phyloP scores from a whole-genome alignment of 1,140 invertebrate species.

The Leguminivora glycinivorella region DNA sequence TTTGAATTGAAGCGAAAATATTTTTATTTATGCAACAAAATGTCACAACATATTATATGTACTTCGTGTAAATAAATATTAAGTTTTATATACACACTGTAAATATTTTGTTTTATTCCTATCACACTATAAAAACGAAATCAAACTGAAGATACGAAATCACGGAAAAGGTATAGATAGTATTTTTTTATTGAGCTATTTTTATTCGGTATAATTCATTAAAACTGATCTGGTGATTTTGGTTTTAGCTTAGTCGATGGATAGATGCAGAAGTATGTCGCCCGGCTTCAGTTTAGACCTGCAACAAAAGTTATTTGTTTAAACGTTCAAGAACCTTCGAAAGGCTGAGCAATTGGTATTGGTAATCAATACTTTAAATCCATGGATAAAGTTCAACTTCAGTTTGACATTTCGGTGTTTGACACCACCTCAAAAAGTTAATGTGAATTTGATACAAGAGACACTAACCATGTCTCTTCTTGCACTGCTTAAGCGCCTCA shows the following conservation, averaged over 20 bases:
- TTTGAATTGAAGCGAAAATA: slow-evolving; percentile 24
- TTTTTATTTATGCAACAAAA: slow-evolving; percentile 55
- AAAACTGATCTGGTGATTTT: too few relatives aligned
- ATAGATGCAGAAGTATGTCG: not conserved
- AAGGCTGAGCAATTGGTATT: too few relatives aligned
- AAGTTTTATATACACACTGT: slow-evolving; percentile 76
- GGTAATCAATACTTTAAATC: too few relatives aligned
- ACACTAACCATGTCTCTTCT: slow-evolving; percentile 58
- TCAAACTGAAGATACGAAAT: too few relatives aligned
- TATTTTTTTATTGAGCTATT: too few relatives aligned
- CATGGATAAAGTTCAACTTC: too few relatives aligned
- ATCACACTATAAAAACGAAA: not conserved
- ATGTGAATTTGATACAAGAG: not conserved
- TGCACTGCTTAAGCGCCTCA: slow-evolving; percentile 66
- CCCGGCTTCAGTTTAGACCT: slow-evolving; percentile 19
- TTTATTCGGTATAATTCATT: too few relatives aligned
- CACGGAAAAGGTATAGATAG: too few relatives aligned
- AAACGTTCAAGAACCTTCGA: too few relatives aligned
- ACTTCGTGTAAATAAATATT: slow-evolving; percentile 76
- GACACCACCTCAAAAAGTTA: not conserved
- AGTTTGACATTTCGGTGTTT: too few relatives aligned
- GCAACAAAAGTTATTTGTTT: too few relatives aligned
- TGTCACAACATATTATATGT: slow-evolving; percentile 69
- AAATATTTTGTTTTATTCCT: slow-evolving; percentile 61
- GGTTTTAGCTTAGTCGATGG: not conserved